Base-by-base conservation (phyloP, 2,888 invertebrate genomes). In the Antheraea yamamai region DNA sequence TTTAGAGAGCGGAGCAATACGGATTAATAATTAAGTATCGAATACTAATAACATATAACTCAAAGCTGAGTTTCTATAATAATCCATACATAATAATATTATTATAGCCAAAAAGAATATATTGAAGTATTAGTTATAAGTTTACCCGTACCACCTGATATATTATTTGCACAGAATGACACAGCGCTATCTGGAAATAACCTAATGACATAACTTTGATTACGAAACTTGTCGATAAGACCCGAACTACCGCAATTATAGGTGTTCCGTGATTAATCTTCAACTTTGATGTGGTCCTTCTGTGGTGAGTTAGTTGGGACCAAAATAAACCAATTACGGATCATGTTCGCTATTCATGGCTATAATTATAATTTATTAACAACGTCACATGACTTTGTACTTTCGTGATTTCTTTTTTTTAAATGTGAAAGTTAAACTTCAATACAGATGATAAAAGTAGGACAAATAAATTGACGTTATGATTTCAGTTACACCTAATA, bases 141-240 rank as follows among this genome's bases (percentile, higher is more conserved):
- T 70, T 1, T 70, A 68, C 20, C 30, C 66, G 18, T 35, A 68
- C 4, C 20, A n/a, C 70, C 20, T 39, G 14, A 20, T 16, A 30
- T 76, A 72, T 75, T 75, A 23, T 66, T 70, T 73, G 77, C 79
- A 77, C 52, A 10, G 52, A n/a, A 39, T 76, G 75, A 77, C 77
- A 76, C 77, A 47, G 20, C 51, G 52, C 52, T 75, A 76, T 73
- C 72, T 78, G 74, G 78, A 81, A 81, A 81, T 78, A 76, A 77
- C 61, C 74, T 85, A 85, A 85, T 80, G 81, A 80, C 79, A 72
- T 72, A 87, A 85, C 79, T 86, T 86, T 83, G 82, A 87, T 87
- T 82, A 78, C 78, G 75, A 82, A 87, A 87, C 80, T 87, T 85
- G 78, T 77, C 81, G 74, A 72, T 75, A 75, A 75, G 71, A 66